phyloP scores from a whole-genome alignment of 1,140 invertebrate species.

The Trichonephila clavata region DNA sequence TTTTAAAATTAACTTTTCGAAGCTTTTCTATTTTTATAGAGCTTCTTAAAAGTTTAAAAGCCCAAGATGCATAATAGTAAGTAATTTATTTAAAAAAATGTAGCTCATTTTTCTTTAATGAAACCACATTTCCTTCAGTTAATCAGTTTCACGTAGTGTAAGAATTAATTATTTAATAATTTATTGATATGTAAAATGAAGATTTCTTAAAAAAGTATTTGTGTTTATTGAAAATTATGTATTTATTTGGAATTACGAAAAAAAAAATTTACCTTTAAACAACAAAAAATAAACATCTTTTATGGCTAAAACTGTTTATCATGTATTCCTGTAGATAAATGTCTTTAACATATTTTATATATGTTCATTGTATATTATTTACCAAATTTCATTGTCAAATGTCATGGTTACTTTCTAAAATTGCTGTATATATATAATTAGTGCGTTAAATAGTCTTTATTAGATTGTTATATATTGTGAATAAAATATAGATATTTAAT shows the following conservation, averaged over 20 bases:
- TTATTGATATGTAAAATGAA: too few species aligned
- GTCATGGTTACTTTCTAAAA: not conserved
- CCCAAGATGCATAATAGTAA: slow-evolving; percentile 12
- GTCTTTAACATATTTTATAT: not conserved
- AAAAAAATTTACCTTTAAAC: too few species aligned
- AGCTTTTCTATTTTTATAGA: slow-evolving; percentile 62
- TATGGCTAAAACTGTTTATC: not conserved
- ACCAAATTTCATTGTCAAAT: not conserved
- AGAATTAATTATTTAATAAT: too few species aligned
- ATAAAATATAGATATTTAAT: slow-evolving; percentile 66
- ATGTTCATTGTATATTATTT: not conserved
- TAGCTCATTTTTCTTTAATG: too few species aligned
- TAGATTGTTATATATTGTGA: slow-evolving; percentile 52
- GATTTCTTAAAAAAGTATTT: too few species aligned
- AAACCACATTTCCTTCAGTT: too few species aligned
- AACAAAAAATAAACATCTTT: not conserved
- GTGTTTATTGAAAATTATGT: too few species aligned
- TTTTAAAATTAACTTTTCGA: slow-evolving; percentile 47
- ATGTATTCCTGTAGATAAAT: not conserved
- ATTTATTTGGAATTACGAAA: too few species aligned
- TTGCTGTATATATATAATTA: slow-evolving; percentile 8
- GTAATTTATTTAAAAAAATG: not conserved
- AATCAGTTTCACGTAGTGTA: too few species aligned
- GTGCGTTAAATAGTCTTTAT: not conserved
- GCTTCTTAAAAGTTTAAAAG: slow-evolving; percentile 20